Percentiles rank a stretch among this genome's conserved stretches.
Conservation (phyloP, 2,113 vertebrate species). For the Grallaria varia region DNA sequence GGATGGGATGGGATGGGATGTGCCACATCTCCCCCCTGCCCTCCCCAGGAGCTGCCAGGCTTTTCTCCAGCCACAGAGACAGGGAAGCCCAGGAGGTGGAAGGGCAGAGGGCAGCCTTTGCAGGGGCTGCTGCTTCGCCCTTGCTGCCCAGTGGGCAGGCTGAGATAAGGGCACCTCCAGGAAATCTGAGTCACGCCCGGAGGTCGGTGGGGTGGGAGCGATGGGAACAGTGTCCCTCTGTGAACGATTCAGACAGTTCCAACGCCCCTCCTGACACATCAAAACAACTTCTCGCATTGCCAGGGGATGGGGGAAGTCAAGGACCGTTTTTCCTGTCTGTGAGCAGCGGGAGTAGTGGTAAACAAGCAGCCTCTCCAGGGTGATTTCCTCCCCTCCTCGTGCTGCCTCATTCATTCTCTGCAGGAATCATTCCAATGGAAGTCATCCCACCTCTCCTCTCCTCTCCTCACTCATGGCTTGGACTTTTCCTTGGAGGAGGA, state of each 20-base stretch:
- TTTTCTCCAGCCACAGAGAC: not conserved
- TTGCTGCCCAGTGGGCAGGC: not conserved
- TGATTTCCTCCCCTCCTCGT: not conserved
- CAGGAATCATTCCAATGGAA: rapidly evolving
- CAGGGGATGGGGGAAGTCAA: not conserved
- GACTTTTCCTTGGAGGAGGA: not conserved
- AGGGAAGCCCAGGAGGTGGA: not conserved
- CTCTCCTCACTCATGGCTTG: not conserved
- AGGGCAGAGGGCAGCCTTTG: not conserved
- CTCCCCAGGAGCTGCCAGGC: not conserved
- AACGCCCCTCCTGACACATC: not conserved
- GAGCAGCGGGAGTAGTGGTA: not conserved
- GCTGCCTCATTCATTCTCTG: not conserved
- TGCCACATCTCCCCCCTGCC: not conserved
- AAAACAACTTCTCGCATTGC: not conserved
- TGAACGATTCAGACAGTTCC: not conserved
- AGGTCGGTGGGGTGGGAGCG: rapidly evolving
- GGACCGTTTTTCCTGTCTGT: not conserved
- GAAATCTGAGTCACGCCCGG: constrained; percentile 9
- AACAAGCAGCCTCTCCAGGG: not conserved
- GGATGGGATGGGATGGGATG: too few species aligned
- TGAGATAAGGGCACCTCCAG: constrained; percentile 22
- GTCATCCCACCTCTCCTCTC: not conserved
- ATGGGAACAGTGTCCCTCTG: not conserved
- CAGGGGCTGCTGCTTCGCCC: not conserved